Percentiles rank a stretch among this genome's conserved stretches.
phyloP scores from a whole-genome alignment of 2,888 invertebrate genomes.

The Pelosia muscerda region DNA sequence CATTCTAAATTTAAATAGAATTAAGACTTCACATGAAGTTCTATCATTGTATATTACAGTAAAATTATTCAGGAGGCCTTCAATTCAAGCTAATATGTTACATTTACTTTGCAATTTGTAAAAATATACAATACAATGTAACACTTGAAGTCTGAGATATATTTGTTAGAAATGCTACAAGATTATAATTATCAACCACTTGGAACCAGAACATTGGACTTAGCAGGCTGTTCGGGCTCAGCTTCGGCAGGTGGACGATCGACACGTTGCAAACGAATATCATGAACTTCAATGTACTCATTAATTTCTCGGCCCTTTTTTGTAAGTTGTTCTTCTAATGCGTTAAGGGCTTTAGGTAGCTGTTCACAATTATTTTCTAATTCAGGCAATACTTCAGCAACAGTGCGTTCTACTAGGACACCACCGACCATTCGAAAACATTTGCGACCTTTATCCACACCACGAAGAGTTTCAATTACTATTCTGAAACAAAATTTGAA shows the following conservation, averaged over 20 bases:
- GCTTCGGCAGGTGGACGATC: constrained; percentile 61
- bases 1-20: neutral
- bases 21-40: neutral
- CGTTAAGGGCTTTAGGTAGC: constrained; percentile 92
- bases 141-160: neutral
- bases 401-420: constrained; percentile 96
- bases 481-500: constrained; percentile 87
- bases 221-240: constrained; percentile 64
- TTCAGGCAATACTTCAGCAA: constrained; percentile 95
- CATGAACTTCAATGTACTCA: constrained; percentile 95
- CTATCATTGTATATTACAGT: neutral
- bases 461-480: constrained; percentile 96
- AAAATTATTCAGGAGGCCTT: neutral
- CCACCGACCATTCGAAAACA: constrained; percentile 98
- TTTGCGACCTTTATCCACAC: constrained; percentile 93
- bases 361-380: constrained; percentile 93
- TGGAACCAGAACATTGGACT: constrained; percentile 86
- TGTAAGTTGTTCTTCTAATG: constrained; percentile 92
- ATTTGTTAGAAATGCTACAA: constrained; percentile 2
- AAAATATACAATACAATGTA: neutral
- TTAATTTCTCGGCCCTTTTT: constrained; percentile 96
- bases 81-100: neutral
- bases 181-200: constrained; percentile 60
- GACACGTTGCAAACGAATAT: constrained; percentile 91
- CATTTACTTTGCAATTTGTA: neutral